Evolutionary conservation across 2,888 invertebrate species (phyloP).

Genomic region (Pandemis cinnamomeana): DNA sequence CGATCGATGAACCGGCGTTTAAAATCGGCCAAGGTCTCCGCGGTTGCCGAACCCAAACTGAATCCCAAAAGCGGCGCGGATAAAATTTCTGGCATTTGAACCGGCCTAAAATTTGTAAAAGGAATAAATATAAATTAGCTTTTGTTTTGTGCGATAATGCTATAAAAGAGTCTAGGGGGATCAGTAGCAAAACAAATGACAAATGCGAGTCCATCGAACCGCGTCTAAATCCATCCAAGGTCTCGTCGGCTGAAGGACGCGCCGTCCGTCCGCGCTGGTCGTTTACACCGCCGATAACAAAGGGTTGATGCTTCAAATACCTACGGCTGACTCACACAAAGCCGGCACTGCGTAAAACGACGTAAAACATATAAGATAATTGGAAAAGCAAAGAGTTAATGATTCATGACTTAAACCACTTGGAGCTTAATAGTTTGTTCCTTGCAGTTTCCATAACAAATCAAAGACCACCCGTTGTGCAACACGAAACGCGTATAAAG

Average conservation of each 20-base stretch:
- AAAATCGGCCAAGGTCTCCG: conserved; percentile 82
- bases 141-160: conserved; percentile 18
- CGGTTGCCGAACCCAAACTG: conserved; percentile 68
- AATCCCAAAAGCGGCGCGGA: conserved; percentile 28
- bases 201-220: conserved; percentile 78
- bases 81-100: conserved; percentile 13
- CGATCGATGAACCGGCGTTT: conserved; percentile 77
- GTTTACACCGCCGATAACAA: conserved; percentile 81
- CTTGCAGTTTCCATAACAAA: conserved; percentile 49
- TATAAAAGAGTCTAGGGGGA: conserved; percentile 56
- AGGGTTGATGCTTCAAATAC: conserved; percentile 67
- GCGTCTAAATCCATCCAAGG: conserved; percentile 83
- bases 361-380: conserved; percentile 45
- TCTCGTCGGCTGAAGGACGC: conserved; percentile 80
- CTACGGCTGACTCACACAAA: conserved; percentile 71
- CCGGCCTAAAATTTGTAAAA: conserved; percentile 10
- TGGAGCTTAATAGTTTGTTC: conserved; percentile 44
- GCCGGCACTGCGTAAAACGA: conserved; percentile 51
- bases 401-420: conserved; percentile 41
- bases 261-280: conserved; percentile 76
- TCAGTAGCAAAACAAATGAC: conserved; percentile 73
- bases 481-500: conserved; percentile 53
- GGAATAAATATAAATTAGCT: conserved; percentile 18
- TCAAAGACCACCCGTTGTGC: conserved; percentile 67
- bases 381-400: conserved; percentile 40